These are phyloP conservation scores for Phallusia fumigata DNA, from an alignment of 23 tunicate genomes.

Conservation along the genomic window DNA sequence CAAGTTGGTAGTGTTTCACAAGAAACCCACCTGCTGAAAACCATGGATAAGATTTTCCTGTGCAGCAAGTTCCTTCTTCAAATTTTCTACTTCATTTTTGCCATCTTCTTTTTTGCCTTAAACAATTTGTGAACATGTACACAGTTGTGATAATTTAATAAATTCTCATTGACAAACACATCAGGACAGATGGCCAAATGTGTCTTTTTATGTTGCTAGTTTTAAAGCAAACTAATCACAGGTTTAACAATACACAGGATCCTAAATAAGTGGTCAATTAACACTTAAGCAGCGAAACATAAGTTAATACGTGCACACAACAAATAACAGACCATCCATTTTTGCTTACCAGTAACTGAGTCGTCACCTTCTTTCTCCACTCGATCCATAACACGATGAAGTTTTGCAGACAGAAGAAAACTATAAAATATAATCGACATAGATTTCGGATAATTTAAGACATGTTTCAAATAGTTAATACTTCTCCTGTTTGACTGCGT, in stretches of 20 bases:
- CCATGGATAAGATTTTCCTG: constrained; percentile 41
- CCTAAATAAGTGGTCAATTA: no score
- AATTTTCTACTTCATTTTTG: constrained; percentile 16
- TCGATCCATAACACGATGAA: constrained; percentile 14
- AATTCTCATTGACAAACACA: no score
- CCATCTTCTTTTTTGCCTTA: no score
- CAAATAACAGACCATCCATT: no score
- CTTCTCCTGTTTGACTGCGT: constrained; percentile 42
- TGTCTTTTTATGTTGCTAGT: no score
- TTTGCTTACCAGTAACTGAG: neutral
- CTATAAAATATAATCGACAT: constrained; percentile 14
- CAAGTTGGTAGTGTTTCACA: neutral
- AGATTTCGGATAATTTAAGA: neutral
- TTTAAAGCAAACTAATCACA: no score
- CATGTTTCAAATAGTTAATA: neutral
- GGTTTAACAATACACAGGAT: no score
- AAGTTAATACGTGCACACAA: no score
- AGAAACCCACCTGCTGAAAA: constrained; percentile 31
- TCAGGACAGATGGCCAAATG: no score
- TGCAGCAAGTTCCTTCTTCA: constrained; percentile 26
- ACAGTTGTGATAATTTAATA: no score
- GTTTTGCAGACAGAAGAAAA: constrained; percentile 39
- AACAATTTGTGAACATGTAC: no score
- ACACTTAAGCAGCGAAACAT: no score
- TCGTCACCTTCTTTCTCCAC: neutral